These are phyloP conservation scores for Lateolabrax maculatus DNA, from an alignment of 2,797 vertebrate species.

Conservation along the genomic window DNA sequence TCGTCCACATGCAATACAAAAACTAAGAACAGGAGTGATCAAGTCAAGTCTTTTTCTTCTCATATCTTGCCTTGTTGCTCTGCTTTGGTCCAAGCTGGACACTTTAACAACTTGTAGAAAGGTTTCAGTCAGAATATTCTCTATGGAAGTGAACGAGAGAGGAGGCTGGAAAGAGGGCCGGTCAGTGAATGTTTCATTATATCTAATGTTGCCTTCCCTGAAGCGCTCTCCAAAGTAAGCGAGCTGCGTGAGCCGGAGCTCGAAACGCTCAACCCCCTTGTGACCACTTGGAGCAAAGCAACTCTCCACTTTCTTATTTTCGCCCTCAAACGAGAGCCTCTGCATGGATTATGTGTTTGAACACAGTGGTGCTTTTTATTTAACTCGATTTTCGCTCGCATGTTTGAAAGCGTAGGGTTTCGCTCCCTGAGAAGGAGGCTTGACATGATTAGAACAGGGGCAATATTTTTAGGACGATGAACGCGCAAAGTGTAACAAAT, in stretches of 20 bases:
- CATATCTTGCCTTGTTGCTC: constrained; percentile 48
- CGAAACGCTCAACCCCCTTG: constrained; percentile 96
- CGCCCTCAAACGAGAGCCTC: constrained; percentile 92
- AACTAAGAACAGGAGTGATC: constrained; percentile 26
- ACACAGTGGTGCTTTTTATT: constrained; percentile 98
- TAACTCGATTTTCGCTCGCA: constrained; percentile 89
- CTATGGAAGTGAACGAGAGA: constrained; percentile 64
- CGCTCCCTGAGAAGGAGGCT: constrained; percentile 87
- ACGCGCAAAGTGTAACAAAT: constrained; percentile 84
- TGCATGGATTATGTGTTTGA: constrained; percentile 95
- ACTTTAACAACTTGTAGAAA: constrained; percentile 65
- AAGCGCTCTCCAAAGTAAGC: constrained; percentile 95
- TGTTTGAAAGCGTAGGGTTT: constrained; percentile 90
- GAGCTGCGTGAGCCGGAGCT: constrained; percentile 85
- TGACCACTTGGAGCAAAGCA: constrained; percentile 97
- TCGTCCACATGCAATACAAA: constrained; percentile 10
- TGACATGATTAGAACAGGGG: constrained; percentile 89
- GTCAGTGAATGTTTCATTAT: constrained; percentile 97
- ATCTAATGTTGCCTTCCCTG: constrained; percentile 95
- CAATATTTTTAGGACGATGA: constrained; percentile 93
- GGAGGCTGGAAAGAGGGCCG: constrained; percentile 86
- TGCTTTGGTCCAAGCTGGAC: constrained; percentile 49
- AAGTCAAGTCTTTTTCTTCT: constrained; percentile 47
- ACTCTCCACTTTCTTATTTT: constrained; percentile 94
- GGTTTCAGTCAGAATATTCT: constrained; percentile 76